These are phyloP conservation scores for Trinorchestia longiramus DNA, from an alignment of 1,140 invertebrate genomes.

Conservation along the genomic window DNA sequence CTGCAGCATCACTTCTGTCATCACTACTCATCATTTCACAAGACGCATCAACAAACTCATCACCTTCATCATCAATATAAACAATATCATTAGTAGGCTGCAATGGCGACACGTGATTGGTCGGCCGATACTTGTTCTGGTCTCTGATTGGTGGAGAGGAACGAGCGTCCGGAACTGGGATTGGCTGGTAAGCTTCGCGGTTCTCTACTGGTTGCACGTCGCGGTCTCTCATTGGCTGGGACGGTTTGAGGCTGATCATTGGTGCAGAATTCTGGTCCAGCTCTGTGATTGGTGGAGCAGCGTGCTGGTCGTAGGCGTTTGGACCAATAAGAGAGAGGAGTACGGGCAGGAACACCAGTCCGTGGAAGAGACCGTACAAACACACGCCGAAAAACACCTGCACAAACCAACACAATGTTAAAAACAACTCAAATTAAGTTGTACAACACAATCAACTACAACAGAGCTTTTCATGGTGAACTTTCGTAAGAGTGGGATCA, in stretches of 20 bases:
- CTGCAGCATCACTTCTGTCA: neutral
- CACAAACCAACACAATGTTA: neutral
- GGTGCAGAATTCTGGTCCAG: neutral
- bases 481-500: neutral
- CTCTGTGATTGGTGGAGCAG: neutral
- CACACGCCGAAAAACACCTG: slow-evolving; percentile 83
- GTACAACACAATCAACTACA: neutral
- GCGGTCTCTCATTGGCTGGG: neutral
- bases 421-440: neutral
- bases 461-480: neutral
- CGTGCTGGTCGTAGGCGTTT: slow-evolving; percentile 69
- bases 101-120: neutral
- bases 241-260: neutral
- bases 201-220: neutral
- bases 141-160: neutral
- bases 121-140: neutral
- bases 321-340: slow-evolving; percentile 81
- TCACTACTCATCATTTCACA: neutral
- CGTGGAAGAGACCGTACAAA: slow-evolving; percentile 81
- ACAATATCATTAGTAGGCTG: neutral
- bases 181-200: neutral
- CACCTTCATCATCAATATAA: slow-evolving; percentile 22
- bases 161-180: neutral
- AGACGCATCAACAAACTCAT: neutral
- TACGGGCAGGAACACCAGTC: slow-evolving; percentile 82